Conservation (phyloP, 2,797 vertebrate species). For the Tauraco hartlaubi region DNA sequence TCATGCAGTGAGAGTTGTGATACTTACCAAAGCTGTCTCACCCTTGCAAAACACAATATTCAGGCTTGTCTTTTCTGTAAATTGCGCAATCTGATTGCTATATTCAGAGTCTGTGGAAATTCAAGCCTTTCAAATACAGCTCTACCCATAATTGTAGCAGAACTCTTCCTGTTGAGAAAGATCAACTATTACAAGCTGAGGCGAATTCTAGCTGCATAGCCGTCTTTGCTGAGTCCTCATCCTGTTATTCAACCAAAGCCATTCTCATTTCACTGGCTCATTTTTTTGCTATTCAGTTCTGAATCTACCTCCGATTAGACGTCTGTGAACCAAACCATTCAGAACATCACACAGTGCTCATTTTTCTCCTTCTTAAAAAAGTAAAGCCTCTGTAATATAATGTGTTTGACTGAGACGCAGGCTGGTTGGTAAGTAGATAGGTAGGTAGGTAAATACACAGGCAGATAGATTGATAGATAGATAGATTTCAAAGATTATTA, state of each 20-base stretch:
- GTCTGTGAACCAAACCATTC: background rate
- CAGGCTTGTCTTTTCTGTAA: background rate
- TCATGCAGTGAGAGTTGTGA: background rate
- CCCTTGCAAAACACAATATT: fast-evolving
- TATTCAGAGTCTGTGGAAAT: background rate
- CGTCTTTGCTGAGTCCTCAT: background rate
- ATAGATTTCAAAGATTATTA: background rate
- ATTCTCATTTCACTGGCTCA: background rate
- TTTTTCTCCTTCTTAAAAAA: background rate
- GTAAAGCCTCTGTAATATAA: background rate
- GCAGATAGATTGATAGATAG: background rate
- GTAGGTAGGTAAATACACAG: background rate
- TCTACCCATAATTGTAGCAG: background rate
- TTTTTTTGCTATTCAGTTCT: slow-evolving; percentile 22
- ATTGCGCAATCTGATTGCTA: background rate
- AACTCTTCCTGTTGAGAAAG: background rate
- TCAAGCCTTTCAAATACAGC: background rate
- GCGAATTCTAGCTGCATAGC: background rate
- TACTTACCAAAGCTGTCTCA: background rate
- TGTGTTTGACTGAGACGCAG: background rate
- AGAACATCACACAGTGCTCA: background rate
- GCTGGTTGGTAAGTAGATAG: background rate
- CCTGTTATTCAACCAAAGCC: background rate
- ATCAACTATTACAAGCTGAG: background rate
- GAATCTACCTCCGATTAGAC: background rate